A percentile compares a stretch with the other conserved stretches of the same genome.
Evolutionary conservation across 2,797 vertebrate genomes (phyloP).

Genomic region (Eulemur albifrons): DNA sequence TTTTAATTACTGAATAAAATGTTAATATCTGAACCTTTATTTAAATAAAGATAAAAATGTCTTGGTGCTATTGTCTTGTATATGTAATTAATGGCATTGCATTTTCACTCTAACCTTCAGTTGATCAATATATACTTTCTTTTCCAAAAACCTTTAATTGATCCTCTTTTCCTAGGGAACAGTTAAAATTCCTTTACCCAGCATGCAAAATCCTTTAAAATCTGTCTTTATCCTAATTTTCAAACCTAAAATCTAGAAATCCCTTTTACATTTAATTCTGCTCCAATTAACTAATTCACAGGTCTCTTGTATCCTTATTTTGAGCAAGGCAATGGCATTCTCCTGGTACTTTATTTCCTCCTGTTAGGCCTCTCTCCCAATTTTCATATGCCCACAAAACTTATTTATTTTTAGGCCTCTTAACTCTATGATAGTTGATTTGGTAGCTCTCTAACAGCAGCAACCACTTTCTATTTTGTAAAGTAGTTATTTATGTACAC

Average conservation of each 20-base stretch:
- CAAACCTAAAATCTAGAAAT: neutral
- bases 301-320: neutral
- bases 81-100: neutral
- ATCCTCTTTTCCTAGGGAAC: neutral
- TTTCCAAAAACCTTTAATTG: neutral
- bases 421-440: neutral
- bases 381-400: neutral
- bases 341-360: neutral
- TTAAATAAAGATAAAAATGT: conserved; percentile 8
- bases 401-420: neutral
- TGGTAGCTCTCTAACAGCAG: neutral
- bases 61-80: neutral
- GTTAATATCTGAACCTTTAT: neutral
- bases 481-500: neutral
- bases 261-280: neutral
- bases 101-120: neutral
- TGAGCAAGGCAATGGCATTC: neutral
- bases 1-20: conserved; percentile 44
- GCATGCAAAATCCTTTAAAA: conserved; percentile 1
- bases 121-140: neutral
- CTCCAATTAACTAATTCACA: neutral
- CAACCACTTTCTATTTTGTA: neutral
- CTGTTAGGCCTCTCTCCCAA: neutral
- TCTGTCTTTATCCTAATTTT: conserved; percentile 34
- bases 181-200: neutral